phyloP scores from a whole-genome alignment of 2,113 vertebrate species.

The Onychostruthus taczanowskii region DNA sequence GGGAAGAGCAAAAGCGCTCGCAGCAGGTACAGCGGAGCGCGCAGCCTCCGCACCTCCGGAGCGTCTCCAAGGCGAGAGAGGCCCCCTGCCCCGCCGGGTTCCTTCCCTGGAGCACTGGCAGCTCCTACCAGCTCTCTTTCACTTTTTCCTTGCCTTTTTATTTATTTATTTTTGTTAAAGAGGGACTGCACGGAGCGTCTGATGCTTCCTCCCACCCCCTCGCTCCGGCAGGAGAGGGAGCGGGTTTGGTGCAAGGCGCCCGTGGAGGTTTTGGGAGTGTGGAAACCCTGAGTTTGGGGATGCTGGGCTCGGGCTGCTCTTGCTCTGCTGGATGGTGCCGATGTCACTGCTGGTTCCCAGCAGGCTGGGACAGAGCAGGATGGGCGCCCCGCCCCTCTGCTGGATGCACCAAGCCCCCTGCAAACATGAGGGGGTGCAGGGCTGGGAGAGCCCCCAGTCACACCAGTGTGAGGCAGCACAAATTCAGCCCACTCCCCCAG shows the following conservation, averaged over 20 bases:
- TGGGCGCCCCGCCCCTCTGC: not conserved
- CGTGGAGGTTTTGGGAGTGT: not conserved
- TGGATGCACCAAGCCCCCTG: not conserved
- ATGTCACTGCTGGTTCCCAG: not conserved
- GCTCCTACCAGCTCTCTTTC: not conserved
- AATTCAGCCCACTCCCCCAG: not conserved
- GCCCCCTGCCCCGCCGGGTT: not conserved
- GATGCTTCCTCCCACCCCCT: not conserved
- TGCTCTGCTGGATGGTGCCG: not conserved
- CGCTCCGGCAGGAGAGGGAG: not conserved
- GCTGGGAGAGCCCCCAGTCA: not conserved
- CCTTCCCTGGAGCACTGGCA: not conserved
- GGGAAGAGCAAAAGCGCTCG: not conserved
- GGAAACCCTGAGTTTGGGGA: not conserved
- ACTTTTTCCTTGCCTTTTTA: not conserved
- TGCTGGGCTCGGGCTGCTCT: not conserved
- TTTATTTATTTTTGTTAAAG: not conserved
- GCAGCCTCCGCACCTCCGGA: not conserved
- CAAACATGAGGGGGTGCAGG: rapidly evolving
- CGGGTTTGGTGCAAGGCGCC: not conserved
- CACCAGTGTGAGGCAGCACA: not conserved
- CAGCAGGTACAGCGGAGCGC: not conserved
- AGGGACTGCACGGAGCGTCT: rapidly evolving
- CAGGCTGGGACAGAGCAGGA: not conserved
- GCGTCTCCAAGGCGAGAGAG: slow-evolving; percentile 41